Evolutionary conservation across 2,888 invertebrate species (phyloP), one percentile per base, ranked within the genome.

Genomic region (Dryadula phaetusa): DNA sequence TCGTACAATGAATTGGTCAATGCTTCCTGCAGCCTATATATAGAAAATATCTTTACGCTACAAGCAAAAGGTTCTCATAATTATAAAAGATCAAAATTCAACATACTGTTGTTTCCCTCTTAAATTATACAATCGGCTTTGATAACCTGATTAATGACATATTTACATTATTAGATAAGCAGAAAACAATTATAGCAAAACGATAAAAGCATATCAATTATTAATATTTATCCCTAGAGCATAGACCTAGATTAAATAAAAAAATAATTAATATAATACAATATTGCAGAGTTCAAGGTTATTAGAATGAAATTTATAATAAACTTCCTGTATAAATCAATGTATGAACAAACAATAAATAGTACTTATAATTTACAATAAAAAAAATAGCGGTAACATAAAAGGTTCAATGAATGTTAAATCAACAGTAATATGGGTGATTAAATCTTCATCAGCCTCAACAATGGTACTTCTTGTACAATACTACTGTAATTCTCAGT

Each of bases 391-490:
- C 62, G 54, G 66, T 67, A 54, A 62, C 32, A 67, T 62, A 62
- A 67, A 44, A 34, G 53, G 67, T 64, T 64, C 32, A 67, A 52
- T 62, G 64, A 70, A 56, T 32, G 62, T 49, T 44, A 62, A 70
- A 69, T 66, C 66, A 64, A 69, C 64, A 62, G 66, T 66, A 61
- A 58, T 69, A 61, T 64, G 63, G 64, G 63, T 69, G 69, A 70
- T 70, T 69, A 69, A 70, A 67, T 70, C 64, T 67, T 61, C 67
- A 64, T 64, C 62, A 66, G 47, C n/a, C 25, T 42, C 10, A 49
- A 70, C 70, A 70, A 70, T 67, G 61, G 46, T 34, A 25, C 61
- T 67, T 52, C 61, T 25, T 34, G 28, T 52, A 62, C 62, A 62
- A 61, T 65, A 56, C 66, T 54, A 49, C 46, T 44, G 34, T 34